Base-by-base conservation (phyloP, 2,797 vertebrate genomes). In the Syngnathus rostellatus region DNA sequence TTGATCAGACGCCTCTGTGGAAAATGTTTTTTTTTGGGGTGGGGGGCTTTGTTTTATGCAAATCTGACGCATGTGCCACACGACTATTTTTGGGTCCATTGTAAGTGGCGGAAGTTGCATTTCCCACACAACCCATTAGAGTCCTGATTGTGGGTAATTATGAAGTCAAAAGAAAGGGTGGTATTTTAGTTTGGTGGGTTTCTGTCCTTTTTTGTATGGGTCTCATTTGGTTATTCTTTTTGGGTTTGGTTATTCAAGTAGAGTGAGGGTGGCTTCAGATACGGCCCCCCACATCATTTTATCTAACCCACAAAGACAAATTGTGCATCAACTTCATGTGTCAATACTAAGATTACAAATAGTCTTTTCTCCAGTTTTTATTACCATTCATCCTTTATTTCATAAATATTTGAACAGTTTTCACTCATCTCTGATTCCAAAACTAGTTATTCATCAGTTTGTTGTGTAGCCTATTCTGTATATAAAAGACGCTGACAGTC, bases 21-120 rank as follows among this genome's bases (percentile, higher is more conserved):
- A 74, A 84, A 72, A 69, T 31, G 31, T 31, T 66, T 76, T 79
- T 68, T 66, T 67, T 2, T 5, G 57, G 66, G 77, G 82, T 82
- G 83, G 9, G 72, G 75, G 70, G 72, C 68, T 76, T 70, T 75
- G 72, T 80, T 83, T 84, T 82, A 78, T 69, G 82, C 82, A 76
- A 71, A 81, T 84, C 74, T 79, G 80, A 64, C 76, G 67, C 70
- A 68, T 69, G 66, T 61, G 25, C 71, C 71, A 71, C 77, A 76
- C 79, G 68, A 79, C 63, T 84, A 82, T 86, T 85, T 82, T 75
- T 76, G 81, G 76, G 71, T 76, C 68, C 68, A 64, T 66, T 74
- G 69, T 16, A 9, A 75, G 68, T 68, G 48, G 66, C 81, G 72
- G 81, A 83, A 84, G 78, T 77, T 77, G 68, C 80, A 72, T 69